Evolutionary conservation across 37 sponge, comb jelly and placozoan genomes (phyloP).

Genomic region (Dysidea cf. avara): DNA sequence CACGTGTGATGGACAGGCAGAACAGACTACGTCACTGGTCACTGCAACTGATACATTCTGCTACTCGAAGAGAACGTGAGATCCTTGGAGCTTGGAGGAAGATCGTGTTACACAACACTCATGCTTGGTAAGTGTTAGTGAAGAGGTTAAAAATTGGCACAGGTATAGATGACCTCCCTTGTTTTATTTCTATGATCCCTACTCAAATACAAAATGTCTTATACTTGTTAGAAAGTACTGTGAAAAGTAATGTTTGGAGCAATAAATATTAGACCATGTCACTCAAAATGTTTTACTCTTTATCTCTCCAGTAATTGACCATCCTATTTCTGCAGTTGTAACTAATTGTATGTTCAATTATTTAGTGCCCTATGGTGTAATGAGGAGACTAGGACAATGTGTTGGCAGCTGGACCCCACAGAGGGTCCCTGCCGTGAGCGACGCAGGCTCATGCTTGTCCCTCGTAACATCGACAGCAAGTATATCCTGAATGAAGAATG

Average conservation of each 20-base stretch:
- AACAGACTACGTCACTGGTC: constrained; percentile 15
- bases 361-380: constrained; percentile 70
- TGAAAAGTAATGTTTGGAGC: too few species aligned
- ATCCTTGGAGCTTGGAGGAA: constrained; percentile 59
- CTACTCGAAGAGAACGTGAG: constrained; percentile 31
- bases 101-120: constrained; percentile 56
- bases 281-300: neutral
- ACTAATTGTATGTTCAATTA: neutral
- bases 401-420: constrained; percentile 94
- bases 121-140: constrained; percentile 40
- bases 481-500: constrained; percentile 54
- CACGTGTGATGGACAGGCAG: constrained; percentile 44
- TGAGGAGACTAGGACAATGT: constrained; percentile 73
- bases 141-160: neutral
- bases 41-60: constrained; percentile 39
- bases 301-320: neutral
- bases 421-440: constrained; percentile 87
- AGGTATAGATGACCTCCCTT: neutral
- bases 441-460: constrained; percentile 66
- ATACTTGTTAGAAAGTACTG: too few species aligned
- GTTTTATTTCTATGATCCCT: too few species aligned
- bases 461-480: constrained; percentile 44
- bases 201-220: too few species aligned
- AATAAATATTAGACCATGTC: too few species aligned
- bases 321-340: neutral